Percentiles rank a stretch among this genome's conserved stretches.
Conservation (phyloP, 2,888 invertebrate genomes). For the Drosophila quinaria region DNA sequence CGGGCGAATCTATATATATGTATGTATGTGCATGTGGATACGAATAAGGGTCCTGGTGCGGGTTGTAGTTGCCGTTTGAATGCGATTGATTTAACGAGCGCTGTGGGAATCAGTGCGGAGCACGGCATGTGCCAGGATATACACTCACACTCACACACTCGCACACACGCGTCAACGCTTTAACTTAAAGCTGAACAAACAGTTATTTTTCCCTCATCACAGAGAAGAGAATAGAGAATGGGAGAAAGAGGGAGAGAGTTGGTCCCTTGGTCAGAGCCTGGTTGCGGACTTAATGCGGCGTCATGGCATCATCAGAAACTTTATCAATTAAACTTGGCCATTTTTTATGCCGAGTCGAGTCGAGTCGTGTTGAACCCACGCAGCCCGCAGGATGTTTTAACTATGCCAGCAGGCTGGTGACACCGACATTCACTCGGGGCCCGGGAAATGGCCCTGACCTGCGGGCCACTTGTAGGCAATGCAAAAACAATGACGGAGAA, state of each 20-base stretch:
- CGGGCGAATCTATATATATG: background rate
- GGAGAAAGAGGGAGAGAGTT: background rate
- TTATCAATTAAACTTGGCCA: slow-evolving; percentile 79
- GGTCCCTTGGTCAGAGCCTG: slow-evolving; percentile 27
- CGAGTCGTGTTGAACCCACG: slow-evolving; percentile 30
- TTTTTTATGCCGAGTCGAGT: slow-evolving; percentile 49
- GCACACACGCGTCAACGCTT: slow-evolving; percentile 52
- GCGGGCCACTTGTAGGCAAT: slow-evolving; percentile 57
- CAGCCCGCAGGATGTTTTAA: slow-evolving; percentile 68
- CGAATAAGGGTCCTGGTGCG: slow-evolving; percentile 11
- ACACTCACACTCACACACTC: slow-evolving; percentile 14
- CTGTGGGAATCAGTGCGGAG: slow-evolving; percentile 73
- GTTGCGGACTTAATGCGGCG: slow-evolving; percentile 71
- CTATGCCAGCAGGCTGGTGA: slow-evolving; percentile 55
- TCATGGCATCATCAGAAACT: slow-evolving; percentile 77
- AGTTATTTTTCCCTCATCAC: slow-evolving; percentile 46
- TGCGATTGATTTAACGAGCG: slow-evolving; percentile 79
- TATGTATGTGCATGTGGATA: background rate
- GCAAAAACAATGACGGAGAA: slow-evolving; percentile 60
- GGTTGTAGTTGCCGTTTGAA: slow-evolving; percentile 65
- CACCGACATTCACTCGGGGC: slow-evolving; percentile 24
- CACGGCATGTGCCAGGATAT: slow-evolving; percentile 39
- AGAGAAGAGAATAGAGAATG: background rate
- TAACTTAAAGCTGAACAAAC: slow-evolving; percentile 77
- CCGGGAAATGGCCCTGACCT: slow-evolving; percentile 27